These are phyloP conservation scores for Cochlearius cochlearius DNA, from an alignment of 2,113 vertebrate species.

Conservation along the genomic window DNA sequence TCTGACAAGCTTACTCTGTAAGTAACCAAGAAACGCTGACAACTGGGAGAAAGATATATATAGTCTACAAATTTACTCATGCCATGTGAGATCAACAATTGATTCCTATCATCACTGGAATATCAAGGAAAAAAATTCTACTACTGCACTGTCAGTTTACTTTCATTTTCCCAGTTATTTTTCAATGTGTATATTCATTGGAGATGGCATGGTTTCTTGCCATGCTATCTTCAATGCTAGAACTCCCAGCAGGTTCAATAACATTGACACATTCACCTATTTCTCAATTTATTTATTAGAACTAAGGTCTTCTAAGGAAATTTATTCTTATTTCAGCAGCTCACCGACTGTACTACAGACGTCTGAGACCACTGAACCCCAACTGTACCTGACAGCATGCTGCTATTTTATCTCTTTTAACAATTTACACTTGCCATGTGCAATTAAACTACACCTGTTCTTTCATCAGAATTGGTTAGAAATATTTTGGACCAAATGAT, in stretches of 20 bases:
- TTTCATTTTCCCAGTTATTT: neutral
- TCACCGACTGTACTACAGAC: neutral
- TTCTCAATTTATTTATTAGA: neutral
- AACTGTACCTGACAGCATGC: neutral
- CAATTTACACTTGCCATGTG: neutral
- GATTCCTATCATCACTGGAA: neutral
- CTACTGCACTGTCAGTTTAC: neutral
- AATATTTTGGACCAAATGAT: neutral
- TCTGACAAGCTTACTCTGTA: neutral
- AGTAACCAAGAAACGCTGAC: neutral
- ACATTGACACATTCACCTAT: neutral
- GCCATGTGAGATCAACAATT: neutral
- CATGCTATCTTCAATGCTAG: neutral
- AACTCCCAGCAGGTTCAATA: neutral
- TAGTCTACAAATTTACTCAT: neutral
- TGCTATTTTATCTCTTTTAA: neutral
- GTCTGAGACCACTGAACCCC: neutral
- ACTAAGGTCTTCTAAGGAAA: neutral
- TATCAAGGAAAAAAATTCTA: neutral
- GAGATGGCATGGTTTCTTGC: neutral
- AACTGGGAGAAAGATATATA: neutral
- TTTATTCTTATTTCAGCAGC: neutral
- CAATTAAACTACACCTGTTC: conserved; percentile 14
- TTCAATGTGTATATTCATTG: neutral
- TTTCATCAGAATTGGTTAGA: neutral